Evolutionary conservation across 2,888 invertebrate genomes (phyloP).

Genomic region (Eupithecia exiguata): DNA sequence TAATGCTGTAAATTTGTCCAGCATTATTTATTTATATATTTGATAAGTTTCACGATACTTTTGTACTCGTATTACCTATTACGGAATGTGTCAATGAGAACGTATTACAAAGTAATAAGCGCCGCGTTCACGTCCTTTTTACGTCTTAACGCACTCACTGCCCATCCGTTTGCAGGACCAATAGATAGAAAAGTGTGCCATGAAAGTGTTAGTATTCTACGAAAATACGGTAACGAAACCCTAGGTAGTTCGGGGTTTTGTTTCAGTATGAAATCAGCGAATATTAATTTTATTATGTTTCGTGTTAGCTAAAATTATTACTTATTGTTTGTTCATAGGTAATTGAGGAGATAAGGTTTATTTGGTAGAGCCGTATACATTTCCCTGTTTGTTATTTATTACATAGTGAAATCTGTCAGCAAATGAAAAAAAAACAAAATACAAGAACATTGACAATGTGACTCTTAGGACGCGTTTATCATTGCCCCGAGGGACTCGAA

Average conservation of each 20-base stretch:
- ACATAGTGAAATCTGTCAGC: neutral
- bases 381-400: neutral
- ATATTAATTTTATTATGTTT: no score
- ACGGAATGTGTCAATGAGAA: neutral
- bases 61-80: neutral
- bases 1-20: neutral
- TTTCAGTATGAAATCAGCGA: neutral
- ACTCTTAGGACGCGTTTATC: conserved; percentile 1
- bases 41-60: neutral
- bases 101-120: neutral
- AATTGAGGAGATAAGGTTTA: neutral
- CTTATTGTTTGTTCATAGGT: neutral
- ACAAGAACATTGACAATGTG: neutral
- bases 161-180: neutral
- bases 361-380: neutral
- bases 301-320: neutral
- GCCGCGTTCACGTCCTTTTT: neutral
- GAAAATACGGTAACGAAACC: neutral
- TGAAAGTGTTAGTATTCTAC: neutral
- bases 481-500: conserved; percentile 57
- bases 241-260: neutral
- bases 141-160: neutral
- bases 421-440: neutral
- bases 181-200: no score
- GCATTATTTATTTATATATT: neutral